Evolutionary conservation across 2,888 invertebrate genomes (phyloP).

Genomic region (Protophormia terraenovae): DNA sequence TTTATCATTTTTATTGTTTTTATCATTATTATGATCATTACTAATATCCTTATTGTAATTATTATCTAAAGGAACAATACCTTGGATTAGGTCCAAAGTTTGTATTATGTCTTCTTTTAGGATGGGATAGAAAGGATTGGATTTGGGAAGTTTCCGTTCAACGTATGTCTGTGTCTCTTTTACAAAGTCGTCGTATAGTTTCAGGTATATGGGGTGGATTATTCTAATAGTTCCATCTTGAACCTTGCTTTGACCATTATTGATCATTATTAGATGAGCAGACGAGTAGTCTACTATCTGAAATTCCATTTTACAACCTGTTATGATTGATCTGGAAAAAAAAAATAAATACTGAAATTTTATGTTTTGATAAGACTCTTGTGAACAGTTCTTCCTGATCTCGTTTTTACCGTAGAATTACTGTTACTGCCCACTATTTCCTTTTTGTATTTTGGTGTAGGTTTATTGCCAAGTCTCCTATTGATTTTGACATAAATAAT

Average conservation of each 20-base stretch:
- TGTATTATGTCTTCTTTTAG: constrained; percentile 19
- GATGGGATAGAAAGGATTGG: constrained; percentile 14
- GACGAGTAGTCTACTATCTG: neutral
- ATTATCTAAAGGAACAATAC: neutral
- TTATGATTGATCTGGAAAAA: too few relatives aligned
- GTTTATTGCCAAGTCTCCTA: constrained; percentile 27
- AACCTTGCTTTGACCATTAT: neutral
- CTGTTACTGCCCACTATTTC: constrained; percentile 27
- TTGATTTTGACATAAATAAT: constrained; percentile 19
- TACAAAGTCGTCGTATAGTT: neutral
- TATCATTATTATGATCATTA: too few relatives aligned
- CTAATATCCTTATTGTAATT: too few relatives aligned
- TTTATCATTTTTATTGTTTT: neutral
- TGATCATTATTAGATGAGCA: neutral
- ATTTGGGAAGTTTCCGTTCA: neutral
- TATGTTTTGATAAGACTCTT: constrained; percentile 12
- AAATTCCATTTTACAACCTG: neutral
- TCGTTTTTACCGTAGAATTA: neutral
- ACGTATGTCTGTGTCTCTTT: neutral
- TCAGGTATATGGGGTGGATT: neutral
- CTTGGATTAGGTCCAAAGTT: neutral
- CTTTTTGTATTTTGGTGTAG: neutral
- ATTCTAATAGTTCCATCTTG: neutral
- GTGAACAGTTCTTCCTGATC: neutral
- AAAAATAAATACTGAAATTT: neutral